Percentiles rank a stretch among this genome's conserved stretches.
These are phyloP conservation scores for human DNA, from an alignment of 2,113 vertebrate species.

Conservation along the genomic window GRCh38 chr3:55219001-55219500, in stretches of 20 bases:
- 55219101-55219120: background rate
- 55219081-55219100: background rate
- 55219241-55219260: background rate
- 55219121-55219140: background rate
- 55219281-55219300: background rate
- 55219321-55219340: background rate
- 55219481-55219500: background rate
- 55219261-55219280: background rate
- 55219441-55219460: background rate
- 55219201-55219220: background rate
- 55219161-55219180: background rate
- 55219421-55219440: background rate
- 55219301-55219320: background rate
- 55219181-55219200: background rate
- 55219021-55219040: background rate
- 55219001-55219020: background rate
- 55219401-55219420: background rate
- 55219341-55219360: background rate
- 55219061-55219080: background rate
- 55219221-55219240: background rate
- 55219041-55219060: background rate
- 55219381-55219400: background rate
- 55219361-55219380: background rate
- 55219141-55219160: background rate
- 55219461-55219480: background rate